Base-by-base conservation (phyloP, 2,113 vertebrate genomes). In the Poecilia latipinna region DNA sequence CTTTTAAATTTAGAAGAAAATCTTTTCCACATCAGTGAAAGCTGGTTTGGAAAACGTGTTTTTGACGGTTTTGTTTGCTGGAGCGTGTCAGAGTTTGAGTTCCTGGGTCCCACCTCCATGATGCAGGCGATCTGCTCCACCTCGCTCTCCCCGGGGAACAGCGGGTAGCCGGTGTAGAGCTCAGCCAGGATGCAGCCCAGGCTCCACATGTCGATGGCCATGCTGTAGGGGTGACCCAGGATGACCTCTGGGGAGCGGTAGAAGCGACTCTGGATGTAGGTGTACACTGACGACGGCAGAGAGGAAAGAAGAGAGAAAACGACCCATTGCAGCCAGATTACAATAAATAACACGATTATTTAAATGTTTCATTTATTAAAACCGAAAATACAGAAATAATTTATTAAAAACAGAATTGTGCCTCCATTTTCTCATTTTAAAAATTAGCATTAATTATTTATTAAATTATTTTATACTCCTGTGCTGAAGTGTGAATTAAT, bases 131-230 rank as follows among this genome's bases (percentile, higher is more conserved):
- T 95, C 84, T 99, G 97, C 78, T 99, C 97, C 77, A 93, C 93
- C 79, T 98, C 97, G 4, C 97, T 96, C 91, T 98, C 97, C 54
- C 97, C 96, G 0, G 97, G 95, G 68, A 99, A 98, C 7, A 98
- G 95, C 0, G 97, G 97, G 72, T 91, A 96, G 60, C 97, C 97
- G 0, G 95, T 97, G 92, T 96, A 94, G 42, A 98, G 92, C 84
- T 99, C 97, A 0, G 95, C 97, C 78, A 96, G 92, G 88, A 98
- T 98, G 86, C 97, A 99, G 68, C 97, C 97, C 82, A 99, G 91
- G 74, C 97, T 98, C 97, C 97, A 99, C 97, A 98, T 98, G 74
- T 98, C 97, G 12, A 99, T 97, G 85, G 97, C 96, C 94, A 95
- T 96, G 87, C 96, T 95, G 80, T 98, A 99, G n/a, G 96, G 94